Evolutionary conservation across 2,888 invertebrate species (phyloP), one percentile per base, ranked within the genome.

Genomic region (Cynaeus angustus): DNA sequence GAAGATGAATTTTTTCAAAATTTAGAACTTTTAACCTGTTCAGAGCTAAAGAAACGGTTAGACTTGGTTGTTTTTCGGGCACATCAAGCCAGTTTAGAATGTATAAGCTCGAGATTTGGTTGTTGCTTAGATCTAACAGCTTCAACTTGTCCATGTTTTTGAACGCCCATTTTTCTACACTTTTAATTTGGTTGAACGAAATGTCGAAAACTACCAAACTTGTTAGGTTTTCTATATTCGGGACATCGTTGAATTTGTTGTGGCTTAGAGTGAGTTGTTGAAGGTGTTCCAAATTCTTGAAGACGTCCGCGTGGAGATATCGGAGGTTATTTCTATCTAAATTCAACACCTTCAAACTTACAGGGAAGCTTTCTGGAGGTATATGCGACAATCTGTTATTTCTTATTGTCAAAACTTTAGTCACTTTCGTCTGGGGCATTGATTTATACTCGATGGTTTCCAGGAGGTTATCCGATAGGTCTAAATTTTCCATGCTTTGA

Each of bases 331-430:
- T 66, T 3, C 37, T 21, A n/a, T 66, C 56, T 46, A 66, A 48
- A 33, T 38, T 45, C 1, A 66, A 30, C 7, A 38, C 21, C n/a
- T 43, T 16, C 46, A 66, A 45, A 46, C 52, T 48, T 5, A 16
- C 7, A 2, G 56, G 33, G 46, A 66, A 56, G 12, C 50, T 41
- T 1, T 30, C 10, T n/a, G 46, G 38, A 4, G 43, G 46, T 12
- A 66, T 66, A 21, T 66, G 37, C 4, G 56, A 45, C 21, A 66
- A 9, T 33, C 46, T 55, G 30, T 66, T 66, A 10, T 66, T 46
- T n/a, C 33, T 30, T 8, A 66, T 9, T 9, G 26, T 37, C 6
- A 66, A 16, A 10, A 37, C 14, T 37, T 62, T 62, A 8, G 62
- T 62, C 2, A 21, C 33, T 14, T 14, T 8, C 9, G 48, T 50